Percentiles rank a stretch among this genome's conserved stretches.
phyloP scores from a whole-genome alignment of 2,888 invertebrate species.

The Tridacna gigas region DNA sequence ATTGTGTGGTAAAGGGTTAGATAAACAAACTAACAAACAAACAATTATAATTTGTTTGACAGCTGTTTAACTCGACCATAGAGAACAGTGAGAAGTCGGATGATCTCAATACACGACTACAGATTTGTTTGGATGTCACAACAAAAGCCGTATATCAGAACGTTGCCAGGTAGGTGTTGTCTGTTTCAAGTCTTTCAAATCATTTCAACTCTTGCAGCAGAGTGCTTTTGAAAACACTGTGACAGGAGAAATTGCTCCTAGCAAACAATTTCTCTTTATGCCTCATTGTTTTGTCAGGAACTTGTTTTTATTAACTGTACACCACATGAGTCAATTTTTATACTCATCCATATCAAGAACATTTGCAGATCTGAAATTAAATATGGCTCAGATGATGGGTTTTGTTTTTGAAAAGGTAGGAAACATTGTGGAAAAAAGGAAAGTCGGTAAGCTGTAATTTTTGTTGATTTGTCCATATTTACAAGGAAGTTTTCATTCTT shows the following conservation, averaged over 20 bases:
- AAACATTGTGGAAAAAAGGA: no score
- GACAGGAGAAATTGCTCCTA: neutral
- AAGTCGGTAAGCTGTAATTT: no score
- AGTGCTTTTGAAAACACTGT: neutral
- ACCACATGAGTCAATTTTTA: no score
- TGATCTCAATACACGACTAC: constrained; percentile 79
- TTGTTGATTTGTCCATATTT: no score
- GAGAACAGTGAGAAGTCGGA: constrained; percentile 81
- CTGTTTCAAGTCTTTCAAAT: neutral
- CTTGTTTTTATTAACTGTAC: no score
- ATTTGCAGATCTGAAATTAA: no score
- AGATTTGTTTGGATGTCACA: constrained; percentile 82
- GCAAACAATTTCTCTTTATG: neutral
- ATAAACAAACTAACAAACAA: neutral
- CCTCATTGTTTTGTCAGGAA: no score
- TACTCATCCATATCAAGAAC: no score
- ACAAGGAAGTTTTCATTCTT: no score
- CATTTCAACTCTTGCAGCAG: neutral
- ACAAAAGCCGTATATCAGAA: constrained; percentile 84
- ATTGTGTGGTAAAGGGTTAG: no score
- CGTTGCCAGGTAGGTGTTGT: constrained; percentile 81
- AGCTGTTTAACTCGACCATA: constrained; percentile 84
- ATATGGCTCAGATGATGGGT: no score
- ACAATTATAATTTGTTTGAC: constrained; percentile 37
- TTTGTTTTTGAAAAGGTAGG: no score